phyloP scores from a whole-genome alignment of 1,140 invertebrate genomes.

The Ceratosolen solmsi region DNA sequence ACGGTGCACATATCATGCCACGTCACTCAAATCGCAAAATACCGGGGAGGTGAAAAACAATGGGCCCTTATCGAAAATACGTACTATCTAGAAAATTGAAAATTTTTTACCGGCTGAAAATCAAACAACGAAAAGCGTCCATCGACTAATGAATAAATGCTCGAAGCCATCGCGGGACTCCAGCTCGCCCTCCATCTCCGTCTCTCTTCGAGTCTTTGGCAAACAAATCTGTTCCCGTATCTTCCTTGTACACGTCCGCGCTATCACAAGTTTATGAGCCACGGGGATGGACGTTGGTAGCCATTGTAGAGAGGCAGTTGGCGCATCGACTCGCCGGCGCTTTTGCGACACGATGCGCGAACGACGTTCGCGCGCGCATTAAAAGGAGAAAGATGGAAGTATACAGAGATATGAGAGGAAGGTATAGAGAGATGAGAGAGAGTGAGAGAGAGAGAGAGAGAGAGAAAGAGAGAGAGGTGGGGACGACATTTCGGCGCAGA shows the following conservation, averaged over 20 bases:
- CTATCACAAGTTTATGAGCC: conserved; percentile 9
- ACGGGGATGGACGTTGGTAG: background rate
- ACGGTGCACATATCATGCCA: too few relatives aligned
- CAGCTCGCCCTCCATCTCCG: background rate
- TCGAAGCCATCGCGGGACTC: background rate
- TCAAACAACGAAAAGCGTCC: background rate
- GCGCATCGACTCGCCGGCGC: background rate
- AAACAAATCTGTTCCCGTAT: conserved; percentile 40
- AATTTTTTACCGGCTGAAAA: background rate
- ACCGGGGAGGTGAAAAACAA: background rate
- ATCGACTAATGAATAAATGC: background rate
- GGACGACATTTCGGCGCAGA: conserved; percentile 6
- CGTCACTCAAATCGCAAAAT: background rate
- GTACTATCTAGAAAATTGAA: background rate
- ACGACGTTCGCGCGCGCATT: background rate
- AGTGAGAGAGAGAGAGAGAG: background rate
- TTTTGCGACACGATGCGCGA: background rate
- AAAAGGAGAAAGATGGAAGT: too few relatives aligned
- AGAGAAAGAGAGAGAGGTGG: background rate
- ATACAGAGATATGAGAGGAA: too few relatives aligned
- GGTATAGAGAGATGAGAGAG: background rate
- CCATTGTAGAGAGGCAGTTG: background rate
- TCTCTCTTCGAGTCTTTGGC: conserved; percentile 22
- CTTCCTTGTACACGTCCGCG: background rate
- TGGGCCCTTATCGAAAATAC: background rate